phyloP scores from a whole-genome alignment of 2,797 vertebrate genomes.

The Alauda arvensis region DNA sequence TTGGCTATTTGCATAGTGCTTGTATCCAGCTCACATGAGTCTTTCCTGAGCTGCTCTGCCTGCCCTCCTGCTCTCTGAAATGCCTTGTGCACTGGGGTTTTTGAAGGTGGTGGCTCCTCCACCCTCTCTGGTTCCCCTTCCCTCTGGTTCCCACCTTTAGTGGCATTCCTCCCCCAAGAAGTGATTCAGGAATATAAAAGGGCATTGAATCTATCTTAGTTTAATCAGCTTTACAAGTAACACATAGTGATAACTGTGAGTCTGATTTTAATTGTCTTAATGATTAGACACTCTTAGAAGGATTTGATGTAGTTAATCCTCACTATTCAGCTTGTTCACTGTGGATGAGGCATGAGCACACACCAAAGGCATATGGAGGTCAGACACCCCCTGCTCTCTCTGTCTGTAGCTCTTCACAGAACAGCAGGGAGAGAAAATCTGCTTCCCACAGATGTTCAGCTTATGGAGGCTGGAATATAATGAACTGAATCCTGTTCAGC shows the following conservation, averaged over 20 bases:
- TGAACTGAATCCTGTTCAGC: background rate
- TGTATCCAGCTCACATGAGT: background rate
- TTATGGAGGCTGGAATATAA: background rate
- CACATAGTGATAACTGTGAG: background rate
- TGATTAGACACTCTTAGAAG: conserved; percentile 16
- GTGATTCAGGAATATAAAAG: background rate
- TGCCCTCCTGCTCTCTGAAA: background rate
- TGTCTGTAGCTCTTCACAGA: background rate
- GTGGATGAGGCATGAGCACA: background rate
- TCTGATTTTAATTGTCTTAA: conserved; percentile 43
- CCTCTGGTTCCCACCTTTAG: too few relatives aligned
- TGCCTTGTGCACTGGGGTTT: background rate
- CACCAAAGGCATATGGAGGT: background rate
- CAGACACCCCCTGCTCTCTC: background rate
- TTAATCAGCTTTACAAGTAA: conserved; percentile 28
- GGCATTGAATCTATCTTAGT: background rate
- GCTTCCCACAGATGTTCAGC: conserved; percentile 16
- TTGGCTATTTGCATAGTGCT: background rate
- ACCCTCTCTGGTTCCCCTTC: background rate
- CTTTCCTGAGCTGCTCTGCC: background rate
- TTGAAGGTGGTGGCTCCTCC: background rate
- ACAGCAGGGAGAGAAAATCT: conserved; percentile 30
- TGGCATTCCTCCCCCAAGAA: background rate
- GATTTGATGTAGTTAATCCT: conserved; percentile 18
- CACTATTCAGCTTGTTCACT: background rate